Conservation (phyloP, 2,888 invertebrate species). For the Agrotis ipsilon region DNA sequence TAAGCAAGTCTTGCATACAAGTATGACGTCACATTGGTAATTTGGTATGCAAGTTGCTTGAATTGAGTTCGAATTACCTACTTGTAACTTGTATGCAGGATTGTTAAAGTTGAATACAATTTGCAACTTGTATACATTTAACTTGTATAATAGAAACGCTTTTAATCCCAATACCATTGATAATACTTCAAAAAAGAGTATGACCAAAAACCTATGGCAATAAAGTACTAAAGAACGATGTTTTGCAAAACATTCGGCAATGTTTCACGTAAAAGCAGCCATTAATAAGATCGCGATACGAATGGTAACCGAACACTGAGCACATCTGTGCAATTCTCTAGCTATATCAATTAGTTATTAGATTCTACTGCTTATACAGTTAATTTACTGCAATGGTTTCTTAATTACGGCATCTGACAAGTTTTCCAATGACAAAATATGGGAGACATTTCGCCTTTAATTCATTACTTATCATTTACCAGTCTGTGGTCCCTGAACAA, state of each 20-base stretch:
- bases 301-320: slow-evolving; percentile 41
- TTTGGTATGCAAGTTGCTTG: too few relatives aligned
- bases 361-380: slow-evolving; percentile 26
- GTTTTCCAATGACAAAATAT: slow-evolving; percentile 36
- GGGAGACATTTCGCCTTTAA: slow-evolving; percentile 5
- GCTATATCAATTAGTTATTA: slow-evolving; percentile 50
- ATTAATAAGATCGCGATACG: slow-evolving; percentile 51
- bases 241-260: slow-evolving; percentile 42
- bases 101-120: too few relatives aligned
- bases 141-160: too few relatives aligned
- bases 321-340: slow-evolving; percentile 46
- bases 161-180: too few relatives aligned
- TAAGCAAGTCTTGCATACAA: too few relatives aligned
- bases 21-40: too few relatives aligned
- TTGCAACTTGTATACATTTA: too few relatives aligned
- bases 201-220: slow-evolving; percentile 1
- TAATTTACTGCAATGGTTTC: slow-evolving; percentile 31
- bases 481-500: slow-evolving; percentile 1
- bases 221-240: slow-evolving; percentile 23
- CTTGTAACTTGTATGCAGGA: too few relatives aligned
- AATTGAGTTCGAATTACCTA: too few relatives aligned
- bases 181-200: background rate
- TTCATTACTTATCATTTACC: slow-evolving; percentile 26
- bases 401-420: slow-evolving; percentile 42
- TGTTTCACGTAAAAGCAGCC: slow-evolving; percentile 42